Evolutionary conservation across 2,113 vertebrate genomes (phyloP).

Genomic region (Scopus umbretta): DNA sequence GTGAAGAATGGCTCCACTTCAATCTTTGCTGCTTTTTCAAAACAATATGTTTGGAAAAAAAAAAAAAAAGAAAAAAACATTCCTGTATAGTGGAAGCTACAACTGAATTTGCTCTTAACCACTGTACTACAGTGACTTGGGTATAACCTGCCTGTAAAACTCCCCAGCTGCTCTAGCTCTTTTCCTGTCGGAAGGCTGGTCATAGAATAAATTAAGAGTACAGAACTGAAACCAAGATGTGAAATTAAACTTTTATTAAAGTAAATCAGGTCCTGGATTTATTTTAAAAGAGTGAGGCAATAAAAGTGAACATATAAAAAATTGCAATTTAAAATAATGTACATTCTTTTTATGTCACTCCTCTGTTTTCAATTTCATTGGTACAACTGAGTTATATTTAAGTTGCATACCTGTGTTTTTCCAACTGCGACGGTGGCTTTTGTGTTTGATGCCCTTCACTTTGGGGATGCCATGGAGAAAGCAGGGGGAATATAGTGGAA

Average conservation of each 20-base stretch:
- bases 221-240: slow-evolving; percentile 56
- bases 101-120: neutral
- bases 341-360: slow-evolving; percentile 32
- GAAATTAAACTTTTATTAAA: slow-evolving; percentile 70
- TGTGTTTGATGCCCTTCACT: neutral
- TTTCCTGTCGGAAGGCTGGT: slow-evolving; percentile 33
- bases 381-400: neutral
- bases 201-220: slow-evolving; percentile 55
- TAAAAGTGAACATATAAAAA: slow-evolving; percentile 59
- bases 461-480: neutral
- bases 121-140: neutral
- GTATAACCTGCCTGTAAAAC: slow-evolving; percentile 25
- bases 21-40: neutral
- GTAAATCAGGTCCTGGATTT: slow-evolving; percentile 54
- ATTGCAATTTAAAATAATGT: slow-evolving; percentile 44
- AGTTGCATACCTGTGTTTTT: neutral
- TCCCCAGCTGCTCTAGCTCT: slow-evolving; percentile 29
- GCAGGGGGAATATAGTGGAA: neutral
- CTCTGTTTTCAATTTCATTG: slow-evolving; percentile 23
- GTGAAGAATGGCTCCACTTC: neutral
- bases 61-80: neutral
- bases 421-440: neutral
- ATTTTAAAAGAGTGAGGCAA: slow-evolving; percentile 60
- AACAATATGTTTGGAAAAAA: neutral
- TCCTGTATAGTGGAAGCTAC: neutral